phyloP scores from a whole-genome alignment of 2,797 vertebrate genomes.

The Coranthus polyacanthus region DNA sequence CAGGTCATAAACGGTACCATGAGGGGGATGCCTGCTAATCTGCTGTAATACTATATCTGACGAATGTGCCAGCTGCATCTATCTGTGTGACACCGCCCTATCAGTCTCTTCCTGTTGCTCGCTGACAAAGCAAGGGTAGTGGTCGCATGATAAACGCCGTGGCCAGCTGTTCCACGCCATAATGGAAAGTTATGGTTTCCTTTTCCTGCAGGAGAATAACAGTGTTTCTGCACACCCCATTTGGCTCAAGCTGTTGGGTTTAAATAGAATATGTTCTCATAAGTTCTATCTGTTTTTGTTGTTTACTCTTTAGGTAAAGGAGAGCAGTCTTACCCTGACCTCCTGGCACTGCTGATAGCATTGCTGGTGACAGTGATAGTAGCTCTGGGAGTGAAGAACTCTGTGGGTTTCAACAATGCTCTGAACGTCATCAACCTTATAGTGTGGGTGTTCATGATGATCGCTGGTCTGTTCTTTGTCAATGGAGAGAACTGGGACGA shows the following conservation, averaged over 20 bases:
- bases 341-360: constrained; percentile 93
- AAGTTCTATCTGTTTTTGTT: not conserved
- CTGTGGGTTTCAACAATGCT: constrained; percentile 95
- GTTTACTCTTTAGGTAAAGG: constrained; percentile 89
- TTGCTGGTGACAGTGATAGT: constrained; percentile 95
- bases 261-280: constrained; percentile 15
- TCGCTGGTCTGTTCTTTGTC: constrained; percentile 94
- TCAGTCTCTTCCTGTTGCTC: constrained; percentile 65
- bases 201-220: constrained; percentile 55
- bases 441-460: constrained; percentile 98
- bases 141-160: constrained; percentile 54
- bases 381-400: constrained; percentile 96
- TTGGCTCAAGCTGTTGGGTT: too few relatives aligned
- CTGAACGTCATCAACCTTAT: constrained; percentile 95
- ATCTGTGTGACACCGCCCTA: constrained; percentile 42
- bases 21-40: constrained; percentile 21
- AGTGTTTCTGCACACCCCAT: constrained; percentile 22
- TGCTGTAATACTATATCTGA: constrained; percentile 34
- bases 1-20: constrained; percentile 4
- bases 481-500: constrained; percentile 95
- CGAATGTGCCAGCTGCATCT: constrained; percentile 29
- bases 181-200: constrained; percentile 61
- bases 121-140: constrained; percentile 21
- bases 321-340: constrained; percentile 95
- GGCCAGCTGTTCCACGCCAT: constrained; percentile 49